phyloP scores from a whole-genome alignment of 2,113 vertebrate species.

The Pseudonaja textilis region DNA sequence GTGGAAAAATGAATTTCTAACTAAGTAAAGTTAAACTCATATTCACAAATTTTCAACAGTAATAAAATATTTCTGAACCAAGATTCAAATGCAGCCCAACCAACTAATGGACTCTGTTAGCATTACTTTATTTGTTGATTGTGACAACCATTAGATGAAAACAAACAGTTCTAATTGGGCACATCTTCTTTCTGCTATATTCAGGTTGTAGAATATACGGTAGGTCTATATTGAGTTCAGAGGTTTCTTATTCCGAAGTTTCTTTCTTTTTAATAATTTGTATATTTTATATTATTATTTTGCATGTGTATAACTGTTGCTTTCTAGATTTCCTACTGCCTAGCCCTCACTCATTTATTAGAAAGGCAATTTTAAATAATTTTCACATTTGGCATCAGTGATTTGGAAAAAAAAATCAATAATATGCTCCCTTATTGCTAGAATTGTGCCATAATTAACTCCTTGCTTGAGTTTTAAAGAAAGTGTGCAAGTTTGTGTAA shows the following conservation, averaged over 20 bases:
- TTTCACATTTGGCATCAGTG: neutral
- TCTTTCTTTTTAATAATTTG: neutral
- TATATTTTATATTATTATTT: neutral
- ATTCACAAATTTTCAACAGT: no score
- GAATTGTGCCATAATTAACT: neutral
- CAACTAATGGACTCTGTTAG: no score
- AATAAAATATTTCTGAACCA: no score
- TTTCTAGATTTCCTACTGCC: neutral
- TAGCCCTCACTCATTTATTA: neutral
- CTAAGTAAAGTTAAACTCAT: no score
- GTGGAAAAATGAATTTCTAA: no score
- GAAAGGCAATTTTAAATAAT: neutral
- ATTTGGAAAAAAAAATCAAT: neutral
- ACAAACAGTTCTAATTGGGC: neutral
- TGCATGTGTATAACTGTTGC: neutral
- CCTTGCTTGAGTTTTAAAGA: neutral
- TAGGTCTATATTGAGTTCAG: neutral
- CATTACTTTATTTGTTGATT: neutral
- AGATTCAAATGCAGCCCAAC: no score
- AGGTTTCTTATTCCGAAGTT: no score
- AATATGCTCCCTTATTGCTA: neutral
- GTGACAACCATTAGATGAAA: neutral
- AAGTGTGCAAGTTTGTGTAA: neutral
- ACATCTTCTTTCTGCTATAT: neutral
- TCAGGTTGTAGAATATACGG: neutral